These are phyloP conservation scores for Parascotia fuliginaria DNA, from an alignment of 2,888 invertebrate genomes.

Conservation along the genomic window DNA sequence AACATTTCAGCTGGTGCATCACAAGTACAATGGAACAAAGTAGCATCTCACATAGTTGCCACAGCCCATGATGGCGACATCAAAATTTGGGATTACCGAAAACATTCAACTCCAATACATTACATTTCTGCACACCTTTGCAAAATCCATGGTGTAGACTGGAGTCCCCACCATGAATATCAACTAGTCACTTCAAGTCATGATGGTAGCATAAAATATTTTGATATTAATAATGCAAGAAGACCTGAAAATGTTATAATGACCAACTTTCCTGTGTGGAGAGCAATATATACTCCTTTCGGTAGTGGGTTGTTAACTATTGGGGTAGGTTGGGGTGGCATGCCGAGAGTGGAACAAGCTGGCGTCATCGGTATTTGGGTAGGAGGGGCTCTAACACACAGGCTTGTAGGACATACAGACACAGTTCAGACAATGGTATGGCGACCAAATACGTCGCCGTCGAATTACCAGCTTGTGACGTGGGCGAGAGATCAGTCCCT, in stretches of 20 bases:
- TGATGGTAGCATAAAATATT: conserved; percentile 97
- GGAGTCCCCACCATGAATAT: conserved; percentile 95
- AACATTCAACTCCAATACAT: conserved; percentile 93
- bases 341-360: conserved; percentile 91
- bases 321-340: conserved; percentile 94
- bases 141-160: conserved; percentile 97
- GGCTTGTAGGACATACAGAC: conserved; percentile 97
- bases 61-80: conserved; percentile 98
- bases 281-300: conserved; percentile 97
- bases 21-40: conserved; percentile 97
- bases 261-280: conserved; percentile 95
- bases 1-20: conserved; percentile 91
- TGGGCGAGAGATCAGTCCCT: conserved; percentile 98
- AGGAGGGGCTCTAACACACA: conserved; percentile 90
- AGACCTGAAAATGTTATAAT: conserved; percentile 94
- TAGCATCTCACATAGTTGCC: conserved; percentile 93
- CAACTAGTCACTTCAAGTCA: conserved; percentile 97
- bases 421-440: conserved; percentile 98
- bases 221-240: conserved; percentile 94
- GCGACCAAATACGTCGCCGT: conserved; percentile 89
- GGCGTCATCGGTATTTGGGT: conserved; percentile 85
- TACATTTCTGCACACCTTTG: conserved; percentile 96
- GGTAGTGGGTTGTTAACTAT: conserved; percentile 96
- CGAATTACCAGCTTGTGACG: conserved; percentile 94
- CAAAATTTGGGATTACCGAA: conserved; percentile 97